Conservation (phyloP, 2,113 vertebrate species). For the Hucho hucho region DNA sequence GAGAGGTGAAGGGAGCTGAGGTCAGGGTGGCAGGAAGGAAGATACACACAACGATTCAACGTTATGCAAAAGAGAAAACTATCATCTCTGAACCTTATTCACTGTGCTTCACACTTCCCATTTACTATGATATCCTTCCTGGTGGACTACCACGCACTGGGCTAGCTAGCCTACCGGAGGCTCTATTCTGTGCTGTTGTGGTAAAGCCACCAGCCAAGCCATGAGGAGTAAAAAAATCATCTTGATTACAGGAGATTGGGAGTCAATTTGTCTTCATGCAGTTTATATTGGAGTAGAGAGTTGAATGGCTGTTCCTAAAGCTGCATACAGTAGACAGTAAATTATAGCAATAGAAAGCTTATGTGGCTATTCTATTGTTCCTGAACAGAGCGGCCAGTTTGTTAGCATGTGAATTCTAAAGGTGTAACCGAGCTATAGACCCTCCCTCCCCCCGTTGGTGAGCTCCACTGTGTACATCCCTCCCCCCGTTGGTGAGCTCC, state of each 20-base stretch:
- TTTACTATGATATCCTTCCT: background rate
- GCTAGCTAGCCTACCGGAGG: no score
- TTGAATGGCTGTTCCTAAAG: background rate
- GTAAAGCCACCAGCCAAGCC: background rate
- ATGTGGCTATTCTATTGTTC: constrained; percentile 14
- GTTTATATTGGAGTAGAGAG: background rate
- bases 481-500: constrained; percentile 21
- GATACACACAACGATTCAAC: no score
- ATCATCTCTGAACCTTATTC: no score
- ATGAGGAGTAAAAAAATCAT: background rate
- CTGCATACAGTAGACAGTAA: background rate
- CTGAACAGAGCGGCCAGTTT: constrained; percentile 39
- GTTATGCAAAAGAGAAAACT: no score
- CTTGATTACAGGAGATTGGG: background rate
- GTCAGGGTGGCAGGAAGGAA: no score
- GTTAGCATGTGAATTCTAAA: constrained; percentile 48
- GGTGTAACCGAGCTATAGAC: background rate
- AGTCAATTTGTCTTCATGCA: background rate
- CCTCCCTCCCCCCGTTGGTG: background rate
- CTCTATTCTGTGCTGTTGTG: background rate
- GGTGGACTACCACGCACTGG: no score
- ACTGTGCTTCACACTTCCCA: background rate
- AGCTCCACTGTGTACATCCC: constrained; percentile 10
- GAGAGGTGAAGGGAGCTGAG: background rate
- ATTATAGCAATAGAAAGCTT: background rate